Evolutionary conservation across 2,797 vertebrate species (phyloP).

Genomic region (Mergus octosetaceus): DNA sequence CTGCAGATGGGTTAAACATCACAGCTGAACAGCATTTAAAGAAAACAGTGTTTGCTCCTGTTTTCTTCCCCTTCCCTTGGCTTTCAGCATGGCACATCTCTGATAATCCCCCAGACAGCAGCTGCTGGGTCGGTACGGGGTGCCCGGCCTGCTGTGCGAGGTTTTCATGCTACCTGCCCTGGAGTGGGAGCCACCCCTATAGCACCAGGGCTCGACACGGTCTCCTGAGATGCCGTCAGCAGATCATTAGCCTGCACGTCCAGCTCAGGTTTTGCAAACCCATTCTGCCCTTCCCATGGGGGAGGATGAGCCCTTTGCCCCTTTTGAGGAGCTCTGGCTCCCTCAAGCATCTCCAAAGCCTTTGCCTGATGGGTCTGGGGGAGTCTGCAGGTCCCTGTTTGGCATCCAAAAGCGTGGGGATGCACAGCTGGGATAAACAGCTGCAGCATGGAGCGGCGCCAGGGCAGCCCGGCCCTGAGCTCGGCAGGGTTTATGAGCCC

Average conservation of each 20-base stretch:
- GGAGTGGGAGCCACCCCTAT: background rate
- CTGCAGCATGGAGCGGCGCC: background rate
- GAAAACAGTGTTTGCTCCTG: background rate
- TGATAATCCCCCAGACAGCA: background rate
- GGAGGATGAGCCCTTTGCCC: background rate
- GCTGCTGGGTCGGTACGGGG: fast-evolving
- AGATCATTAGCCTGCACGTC: background rate
- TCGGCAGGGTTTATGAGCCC: background rate
- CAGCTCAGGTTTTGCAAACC: background rate
- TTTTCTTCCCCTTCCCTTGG: background rate
- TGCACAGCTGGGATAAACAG: slow-evolving; percentile 15
- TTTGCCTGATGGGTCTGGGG: background rate
- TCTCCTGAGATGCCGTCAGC: background rate
- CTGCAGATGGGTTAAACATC: background rate
- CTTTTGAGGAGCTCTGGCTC: background rate
- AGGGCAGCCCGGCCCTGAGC: background rate
- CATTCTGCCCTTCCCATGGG: background rate
- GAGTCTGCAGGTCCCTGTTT: background rate
- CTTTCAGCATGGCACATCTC: background rate
- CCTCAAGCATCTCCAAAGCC: background rate
- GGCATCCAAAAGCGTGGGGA: background rate
- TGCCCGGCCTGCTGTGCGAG: fast-evolving
- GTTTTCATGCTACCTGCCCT: fast-evolving
- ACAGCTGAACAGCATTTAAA: background rate
- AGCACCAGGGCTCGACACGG: fast-evolving